These are phyloP conservation scores for Cygnus olor DNA, from an alignment of 2,797 vertebrate species.

Conservation along the genomic window DNA sequence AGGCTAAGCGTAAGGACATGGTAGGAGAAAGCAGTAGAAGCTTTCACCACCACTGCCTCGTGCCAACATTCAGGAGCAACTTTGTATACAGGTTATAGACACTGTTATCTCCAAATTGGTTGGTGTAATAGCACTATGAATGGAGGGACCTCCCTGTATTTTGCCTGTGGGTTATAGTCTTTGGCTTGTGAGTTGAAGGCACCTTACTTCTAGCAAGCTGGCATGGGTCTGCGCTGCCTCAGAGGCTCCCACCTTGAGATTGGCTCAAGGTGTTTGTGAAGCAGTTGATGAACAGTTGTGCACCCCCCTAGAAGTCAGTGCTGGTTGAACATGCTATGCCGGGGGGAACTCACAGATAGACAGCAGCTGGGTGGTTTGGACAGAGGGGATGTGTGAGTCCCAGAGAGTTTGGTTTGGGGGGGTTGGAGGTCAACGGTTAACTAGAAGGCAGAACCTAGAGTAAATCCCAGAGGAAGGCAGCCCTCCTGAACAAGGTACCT, in stretches of 20 bases:
- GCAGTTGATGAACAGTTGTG: neutral
- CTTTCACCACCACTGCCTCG: neutral
- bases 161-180: neutral
- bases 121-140: neutral
- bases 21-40: neutral
- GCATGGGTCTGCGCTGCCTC: rapidly evolving
- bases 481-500: neutral
- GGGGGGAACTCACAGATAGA: neutral
- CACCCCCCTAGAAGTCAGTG: neutral
- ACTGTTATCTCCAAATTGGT: neutral
- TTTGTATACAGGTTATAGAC: neutral
- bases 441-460: neutral
- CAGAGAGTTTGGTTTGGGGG: neutral
- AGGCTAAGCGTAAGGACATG: neutral
- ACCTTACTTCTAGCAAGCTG: neutral
- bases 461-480: neutral
- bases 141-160: neutral
- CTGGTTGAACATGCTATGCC: neutral
- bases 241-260: neutral
- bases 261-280: neutral
- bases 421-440: neutral
- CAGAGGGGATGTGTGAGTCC: neutral
- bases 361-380: neutral
- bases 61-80: neutral
- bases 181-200: neutral